Evolutionary conservation across 1,140 invertebrate genomes (phyloP), one percentile per base, ranked within the genome.

Genomic region (Eurosta solidaginis): DNA sequence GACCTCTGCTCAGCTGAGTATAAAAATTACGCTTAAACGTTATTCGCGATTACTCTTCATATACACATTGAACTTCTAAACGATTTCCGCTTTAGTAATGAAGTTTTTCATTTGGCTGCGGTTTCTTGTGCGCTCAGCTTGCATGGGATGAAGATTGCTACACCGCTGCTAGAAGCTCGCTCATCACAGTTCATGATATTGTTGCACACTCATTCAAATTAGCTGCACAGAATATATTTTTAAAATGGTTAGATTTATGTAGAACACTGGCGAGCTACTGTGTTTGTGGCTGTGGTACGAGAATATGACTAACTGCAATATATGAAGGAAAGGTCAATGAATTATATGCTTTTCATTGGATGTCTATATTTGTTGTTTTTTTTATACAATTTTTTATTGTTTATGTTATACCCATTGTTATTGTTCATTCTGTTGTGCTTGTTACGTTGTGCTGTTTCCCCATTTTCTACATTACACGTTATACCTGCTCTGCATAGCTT

Each of bases 401-500:
- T 36, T 36, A 1, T 40, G 59, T 33, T 76, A 29, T 36, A 4
- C n/a, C 29, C 40, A 68, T 68, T 68, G 59, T 68, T 40, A 47
- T 76, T 76, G 59, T 25, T 52, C 33, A 47, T 20, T 76, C 49
- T 22, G 22, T 52, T 50, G 29, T 49, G 22, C n/a, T 76, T 76
- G 29, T 50, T 52, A 36, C 6, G 20, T 54, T 52, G 10, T 54
- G 29, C 47, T 12, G 9, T 59, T 76, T 50, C 36, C 33, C 36
- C 14, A 47, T 52, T 76, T 40, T 44, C 49, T 20, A 49, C 29
- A 44, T 76, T 76, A 25, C 45, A 44, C 42, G 29, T n/a, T 7
- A 33, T 14, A 7, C 7, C 10, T 76, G 36, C 54, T 59, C 54
- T 74, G 36, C 33, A 29, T 20, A 45, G 36, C n/a, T 44, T 74